These are phyloP conservation scores for Chouioia cunea DNA, from an alignment of 2,888 invertebrate genomes.

Conservation along the genomic window DNA sequence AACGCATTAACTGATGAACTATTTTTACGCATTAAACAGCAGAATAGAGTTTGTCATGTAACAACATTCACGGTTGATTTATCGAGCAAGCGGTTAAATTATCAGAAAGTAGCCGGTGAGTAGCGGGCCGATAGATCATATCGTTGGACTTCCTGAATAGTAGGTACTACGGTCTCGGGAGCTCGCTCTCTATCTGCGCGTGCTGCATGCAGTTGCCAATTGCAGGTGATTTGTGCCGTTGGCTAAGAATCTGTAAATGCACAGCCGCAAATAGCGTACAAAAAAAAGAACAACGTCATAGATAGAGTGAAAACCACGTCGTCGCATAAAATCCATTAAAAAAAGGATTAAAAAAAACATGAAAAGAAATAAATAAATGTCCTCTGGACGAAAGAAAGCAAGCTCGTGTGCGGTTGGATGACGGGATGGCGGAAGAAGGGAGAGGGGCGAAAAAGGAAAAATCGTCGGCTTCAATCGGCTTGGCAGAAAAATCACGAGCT, in stretches of 20 bases:
- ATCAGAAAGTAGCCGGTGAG: slow-evolving; percentile 49
- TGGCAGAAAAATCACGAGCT: slow-evolving; percentile 2
- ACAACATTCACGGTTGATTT: slow-evolving; percentile 49
- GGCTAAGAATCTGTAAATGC: slow-evolving; percentile 37
- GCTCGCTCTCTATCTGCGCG: slow-evolving; percentile 13
- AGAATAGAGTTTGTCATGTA: background rate
- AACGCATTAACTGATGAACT: background rate
- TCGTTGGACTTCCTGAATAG: slow-evolving; percentile 63
- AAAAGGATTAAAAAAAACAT: no score
- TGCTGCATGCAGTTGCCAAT: slow-evolving; percentile 32
- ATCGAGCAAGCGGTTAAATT: slow-evolving; percentile 58
- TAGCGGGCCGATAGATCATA: slow-evolving; percentile 63
- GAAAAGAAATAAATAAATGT: slow-evolving; percentile 45
- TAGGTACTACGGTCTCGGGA: background rate
- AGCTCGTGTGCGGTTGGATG: slow-evolving; percentile 29
- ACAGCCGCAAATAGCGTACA: background rate
- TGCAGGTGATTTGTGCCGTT: slow-evolving; percentile 44
- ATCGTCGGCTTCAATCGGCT: slow-evolving; percentile 15
- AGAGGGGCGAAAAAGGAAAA: slow-evolving; percentile 24
- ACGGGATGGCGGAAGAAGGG: slow-evolving; percentile 15
- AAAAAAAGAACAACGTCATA: slow-evolving; percentile 10
- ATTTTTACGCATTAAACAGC: background rate
- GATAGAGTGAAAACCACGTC: no score
- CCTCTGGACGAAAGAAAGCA: background rate
- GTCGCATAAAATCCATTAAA: slow-evolving; percentile 42